Base-by-base conservation (phyloP, 2,113 vertebrate species). In the Oncorhynchus nerka region DNA sequence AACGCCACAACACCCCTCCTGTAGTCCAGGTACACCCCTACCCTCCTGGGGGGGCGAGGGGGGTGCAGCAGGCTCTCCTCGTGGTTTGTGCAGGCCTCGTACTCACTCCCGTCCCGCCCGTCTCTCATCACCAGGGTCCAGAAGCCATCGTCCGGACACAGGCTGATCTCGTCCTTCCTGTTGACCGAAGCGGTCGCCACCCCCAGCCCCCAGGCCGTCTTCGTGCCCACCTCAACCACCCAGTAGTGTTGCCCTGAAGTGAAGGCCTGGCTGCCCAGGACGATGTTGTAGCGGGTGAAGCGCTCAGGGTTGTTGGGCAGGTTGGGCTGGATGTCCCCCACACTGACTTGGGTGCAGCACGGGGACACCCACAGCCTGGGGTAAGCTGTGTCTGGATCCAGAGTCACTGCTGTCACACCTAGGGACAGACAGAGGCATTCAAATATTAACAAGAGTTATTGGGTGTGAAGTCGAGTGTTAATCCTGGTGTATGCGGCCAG, bases 191-290 rank as follows among this genome's bases (percentile, higher is more conserved):
- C 90, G 0, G 78, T 79, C 0, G 94, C 95, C 83, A 96, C 94
- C 0, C 95, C 95, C 26, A 96, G 88, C 68, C 95, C 95, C 95
- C 95, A 96, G 11, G 95, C 95, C 1, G 93, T 94, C 81, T 96
- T 96, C 66, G 73, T 78, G 66, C 92, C 94, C 77, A 96, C 95
- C 80, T 93, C 93, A 77, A 96, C 95, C 89, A 95, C 95, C 95
- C 95, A 95, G 89, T 95, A 96, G 90, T 95, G 95, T 26, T 3
- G 85, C 69, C 95, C 95, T 0, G 84, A 83, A 70, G 83, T 55
- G 1, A 94, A 94, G 45, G 85, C 84, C 55, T 92, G 89, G 0
- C 85, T 86, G 69, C 91, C 87, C 79, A 96, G 90, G 45, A 96
- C 93, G 0, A 95, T 96, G 87, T 96, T 95, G 1, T 95, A 95